Conservation (phyloP, 2,113 vertebrate genomes). For the Octodon degus region DNA sequence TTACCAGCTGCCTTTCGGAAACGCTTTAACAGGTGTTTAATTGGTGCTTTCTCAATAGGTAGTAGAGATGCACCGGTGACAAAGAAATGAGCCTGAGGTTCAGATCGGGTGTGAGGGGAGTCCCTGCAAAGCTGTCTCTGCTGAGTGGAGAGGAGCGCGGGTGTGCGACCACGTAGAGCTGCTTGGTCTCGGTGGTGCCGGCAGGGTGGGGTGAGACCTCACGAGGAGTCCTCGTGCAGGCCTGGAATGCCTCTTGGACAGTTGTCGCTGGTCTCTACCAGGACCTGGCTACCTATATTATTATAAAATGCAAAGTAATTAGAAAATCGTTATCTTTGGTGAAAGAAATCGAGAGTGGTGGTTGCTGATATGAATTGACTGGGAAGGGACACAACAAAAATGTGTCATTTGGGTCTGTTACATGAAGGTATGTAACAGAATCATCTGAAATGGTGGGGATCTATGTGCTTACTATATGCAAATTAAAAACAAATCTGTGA, state of each 20-base stretch:
- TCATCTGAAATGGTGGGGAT: background rate
- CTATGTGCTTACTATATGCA: background rate
- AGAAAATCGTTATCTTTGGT: background rate
- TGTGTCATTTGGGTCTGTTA: background rate
- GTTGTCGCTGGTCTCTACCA: background rate
- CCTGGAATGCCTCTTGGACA: background rate
- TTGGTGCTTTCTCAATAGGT: conserved; percentile 32
- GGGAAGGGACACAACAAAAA: background rate
- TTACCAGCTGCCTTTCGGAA: conserved; percentile 44
- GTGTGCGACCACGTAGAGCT: background rate
- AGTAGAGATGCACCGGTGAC: background rate
- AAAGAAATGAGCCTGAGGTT: background rate
- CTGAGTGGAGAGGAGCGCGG: background rate
- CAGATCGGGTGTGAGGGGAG: background rate
- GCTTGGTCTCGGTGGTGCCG: background rate
- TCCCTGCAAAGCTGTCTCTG: background rate
- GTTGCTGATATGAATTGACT: background rate
- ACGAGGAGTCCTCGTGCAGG: background rate
- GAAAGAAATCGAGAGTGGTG: background rate
- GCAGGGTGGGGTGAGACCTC: background rate
- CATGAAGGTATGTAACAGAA: background rate
- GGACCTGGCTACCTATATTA: background rate
- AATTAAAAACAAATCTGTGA: conserved; percentile 12
- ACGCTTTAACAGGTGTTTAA: conserved; percentile 35
- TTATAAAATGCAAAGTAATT: background rate